Percentiles rank a stretch among this genome's conserved stretches.
Conservation (phyloP, 2,888 invertebrate species). For the Chymomyza procnemis region DNA sequence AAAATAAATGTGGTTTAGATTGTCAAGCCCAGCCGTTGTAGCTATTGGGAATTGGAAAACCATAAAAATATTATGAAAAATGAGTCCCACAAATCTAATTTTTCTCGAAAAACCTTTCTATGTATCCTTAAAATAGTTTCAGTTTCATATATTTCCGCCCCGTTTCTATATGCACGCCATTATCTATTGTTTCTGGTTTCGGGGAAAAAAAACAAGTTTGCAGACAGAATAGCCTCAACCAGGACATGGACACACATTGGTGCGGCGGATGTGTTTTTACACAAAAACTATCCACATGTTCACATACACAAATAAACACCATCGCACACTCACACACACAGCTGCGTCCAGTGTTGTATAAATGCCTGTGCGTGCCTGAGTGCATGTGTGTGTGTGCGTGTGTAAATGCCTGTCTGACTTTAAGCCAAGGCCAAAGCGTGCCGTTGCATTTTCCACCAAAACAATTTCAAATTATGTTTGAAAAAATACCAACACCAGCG, state of each 20-base stretch:
- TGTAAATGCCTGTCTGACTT: constrained; percentile 1
- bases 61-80: no score
- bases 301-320: neutral
- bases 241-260: constrained; percentile 40
- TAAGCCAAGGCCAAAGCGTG: constrained; percentile 59
- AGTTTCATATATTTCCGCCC: neutral
- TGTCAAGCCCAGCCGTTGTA: no score
- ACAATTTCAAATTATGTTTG: constrained; percentile 65
- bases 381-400: constrained; percentile 25
- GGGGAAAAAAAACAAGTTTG: constrained; percentile 23
- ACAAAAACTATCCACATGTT: constrained; percentile 9
- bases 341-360: constrained; percentile 18
- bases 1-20: no score
- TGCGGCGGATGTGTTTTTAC: constrained; percentile 38
- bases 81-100: no score
- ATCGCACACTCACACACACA: constrained; percentile 11
- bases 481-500: constrained; percentile 27
- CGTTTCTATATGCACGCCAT: constrained; percentile 13
- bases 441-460: constrained; percentile 58
- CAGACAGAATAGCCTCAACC: constrained; percentile 2
- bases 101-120: no score
- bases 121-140: no score
- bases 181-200: constrained; percentile 46
- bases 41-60: no score
- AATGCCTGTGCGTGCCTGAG: constrained; percentile 49